phyloP scores from a whole-genome alignment of 2,888 invertebrate genomes.

The Eucera pruinosa region DNA sequence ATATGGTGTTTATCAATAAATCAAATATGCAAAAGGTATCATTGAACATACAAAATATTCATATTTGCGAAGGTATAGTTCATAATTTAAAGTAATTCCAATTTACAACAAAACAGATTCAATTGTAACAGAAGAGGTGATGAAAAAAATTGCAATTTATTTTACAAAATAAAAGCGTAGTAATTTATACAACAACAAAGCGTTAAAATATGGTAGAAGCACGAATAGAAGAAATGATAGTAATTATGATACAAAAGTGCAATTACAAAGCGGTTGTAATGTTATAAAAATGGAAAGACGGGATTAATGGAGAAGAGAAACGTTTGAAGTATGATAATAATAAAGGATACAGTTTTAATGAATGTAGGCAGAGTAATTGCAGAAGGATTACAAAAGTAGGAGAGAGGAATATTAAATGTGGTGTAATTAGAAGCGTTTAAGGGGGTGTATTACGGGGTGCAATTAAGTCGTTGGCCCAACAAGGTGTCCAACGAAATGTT shows the following conservation, averaged over 20 bases:
- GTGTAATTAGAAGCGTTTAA: conserved; percentile 15
- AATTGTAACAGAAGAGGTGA: conserved; percentile 36
- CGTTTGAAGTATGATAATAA: not conserved
- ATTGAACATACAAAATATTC: no score
- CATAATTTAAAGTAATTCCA: no score
- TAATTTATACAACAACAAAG: no score
- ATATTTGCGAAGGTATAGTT: no score
- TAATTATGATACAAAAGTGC: not conserved
- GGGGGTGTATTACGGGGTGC: not conserved
- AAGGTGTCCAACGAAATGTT: conserved; percentile 41
- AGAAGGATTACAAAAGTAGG: not conserved
- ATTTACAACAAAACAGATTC: no score
- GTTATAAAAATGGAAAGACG: not conserved
- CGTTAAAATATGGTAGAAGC: not conserved
- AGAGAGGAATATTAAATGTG: not conserved
- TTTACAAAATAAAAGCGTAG: no score
- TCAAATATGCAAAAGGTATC: no score
- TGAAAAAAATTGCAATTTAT: no score
- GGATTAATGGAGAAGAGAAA: not conserved
- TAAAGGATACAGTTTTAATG: not conserved
- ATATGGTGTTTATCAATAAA: no score
- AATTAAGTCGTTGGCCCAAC: conserved; percentile 32
- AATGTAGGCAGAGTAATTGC: not conserved
- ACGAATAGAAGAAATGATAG: not conserved
- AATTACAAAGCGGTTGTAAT: not conserved